Conservation (phyloP, 1,140 invertebrate species). For the Pentalonia nigronervosa region DNA sequence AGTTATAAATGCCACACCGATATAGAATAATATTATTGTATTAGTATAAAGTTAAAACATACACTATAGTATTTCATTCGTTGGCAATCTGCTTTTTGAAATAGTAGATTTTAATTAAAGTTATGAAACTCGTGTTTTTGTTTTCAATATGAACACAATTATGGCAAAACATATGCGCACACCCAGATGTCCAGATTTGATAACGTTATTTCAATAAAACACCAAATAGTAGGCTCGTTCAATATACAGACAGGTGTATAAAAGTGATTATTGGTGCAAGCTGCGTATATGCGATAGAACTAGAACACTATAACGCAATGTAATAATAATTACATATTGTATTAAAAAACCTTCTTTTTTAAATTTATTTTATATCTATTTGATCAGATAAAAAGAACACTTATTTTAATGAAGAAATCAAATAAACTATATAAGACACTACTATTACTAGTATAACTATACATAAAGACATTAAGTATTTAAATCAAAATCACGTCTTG, state of each 20-base stretch:
- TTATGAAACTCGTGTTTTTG: neutral
- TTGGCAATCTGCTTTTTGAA: neutral
- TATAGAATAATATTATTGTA: neutral
- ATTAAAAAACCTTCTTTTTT: neutral
- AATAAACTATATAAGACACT: neutral
- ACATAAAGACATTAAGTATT: neutral
- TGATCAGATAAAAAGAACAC: slow-evolving; percentile 27
- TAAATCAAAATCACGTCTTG: slow-evolving; percentile 16
- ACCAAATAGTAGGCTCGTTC: neutral
- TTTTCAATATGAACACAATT: neutral
- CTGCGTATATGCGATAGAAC: neutral
- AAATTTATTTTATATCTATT: slow-evolving; percentile 21
- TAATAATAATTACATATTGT: slow-evolving; percentile 3
- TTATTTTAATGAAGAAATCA: slow-evolving; percentile 32
- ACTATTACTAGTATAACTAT: neutral
- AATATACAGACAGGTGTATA: neutral
- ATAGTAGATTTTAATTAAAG: neutral
- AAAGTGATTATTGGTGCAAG: neutral
- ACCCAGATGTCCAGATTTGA: neutral
- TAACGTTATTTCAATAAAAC: slow-evolving; percentile 26
- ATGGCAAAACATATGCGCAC: neutral
- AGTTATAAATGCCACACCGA: neutral
- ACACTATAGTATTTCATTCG: neutral
- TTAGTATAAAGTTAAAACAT: neutral
- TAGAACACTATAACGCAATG: neutral